Conservation (phyloP, 2,797 vertebrate genomes). For the Ibycter americanus region DNA sequence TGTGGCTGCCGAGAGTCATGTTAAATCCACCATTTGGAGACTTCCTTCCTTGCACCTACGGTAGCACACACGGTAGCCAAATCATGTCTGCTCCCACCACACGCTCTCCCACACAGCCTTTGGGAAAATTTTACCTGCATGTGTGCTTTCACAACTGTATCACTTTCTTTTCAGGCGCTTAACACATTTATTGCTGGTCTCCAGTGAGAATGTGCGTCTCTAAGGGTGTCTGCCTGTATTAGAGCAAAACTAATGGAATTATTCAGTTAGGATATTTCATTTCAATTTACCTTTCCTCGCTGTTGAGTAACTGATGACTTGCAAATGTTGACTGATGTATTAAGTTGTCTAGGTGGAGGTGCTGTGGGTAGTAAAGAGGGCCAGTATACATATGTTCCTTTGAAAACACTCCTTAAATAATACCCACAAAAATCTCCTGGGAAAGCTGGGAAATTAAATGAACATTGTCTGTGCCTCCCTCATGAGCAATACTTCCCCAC, state of each 20-base stretch:
- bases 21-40: conserved; percentile 67
- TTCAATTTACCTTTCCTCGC: conserved; percentile 25
- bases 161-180: conserved; percentile 61
- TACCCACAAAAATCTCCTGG: not conserved
- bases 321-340: conserved; percentile 39
- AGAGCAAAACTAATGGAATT: conserved; percentile 35
- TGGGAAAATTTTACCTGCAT: conserved; percentile 64
- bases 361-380: not conserved
- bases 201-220: conserved; percentile 47
- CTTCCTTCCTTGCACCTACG: conserved; percentile 79
- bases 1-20: conserved; percentile 58
- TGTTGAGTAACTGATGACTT: conserved; percentile 46
- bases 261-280: not conserved
- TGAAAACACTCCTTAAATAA: conserved; percentile 46
- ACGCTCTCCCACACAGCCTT: conserved; percentile 40
- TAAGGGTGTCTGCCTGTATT: conserved; percentile 34
- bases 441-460: conserved; percentile 48
- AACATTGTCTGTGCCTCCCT: conserved; percentile 36
- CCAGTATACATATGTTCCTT: not conserved
- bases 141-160: conserved; percentile 42
- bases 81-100: conserved; percentile 44
- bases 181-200: conserved; percentile 37
- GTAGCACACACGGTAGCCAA: conserved; percentile 45
- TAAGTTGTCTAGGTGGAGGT: conserved; percentile 18
- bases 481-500: conserved; percentile 60